Base-by-base conservation (phyloP, 2,888 invertebrate genomes). In the Tachina grossa region DNA sequence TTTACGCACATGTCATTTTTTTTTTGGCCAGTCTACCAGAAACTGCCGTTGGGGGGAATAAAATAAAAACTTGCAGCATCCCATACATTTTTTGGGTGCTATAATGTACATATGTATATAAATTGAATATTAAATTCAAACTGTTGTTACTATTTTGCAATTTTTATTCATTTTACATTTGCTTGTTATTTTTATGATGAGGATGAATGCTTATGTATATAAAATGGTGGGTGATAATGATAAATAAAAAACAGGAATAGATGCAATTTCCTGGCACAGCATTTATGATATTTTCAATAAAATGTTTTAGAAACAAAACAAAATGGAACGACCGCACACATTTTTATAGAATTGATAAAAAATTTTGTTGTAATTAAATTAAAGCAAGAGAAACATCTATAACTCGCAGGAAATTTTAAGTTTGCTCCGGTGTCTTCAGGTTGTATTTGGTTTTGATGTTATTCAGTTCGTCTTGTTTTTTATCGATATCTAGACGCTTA, bases 371-470 rank as follows among this genome's bases (percentile, higher is more conserved):
- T 55, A 74, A 45, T 16, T 65, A 8, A 74, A 22, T 45, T 10
- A 47, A 65, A 14, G 11, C n/a, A 76, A 45, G 19, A 65, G 9
- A 31, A 55, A 41, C 1, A 13, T 57, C 19, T 2, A 11, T 13
- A 13, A 22, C 49, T 55, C 13, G 68, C 10, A 31, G 31, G 31
- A 6, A 31, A 31, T 31, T 16, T 82, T 86, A 88, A 22, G 87
- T 78, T 53, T 87, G 87, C 45, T 91, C 91, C 14, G 92, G 91
- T 75, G 94, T 93, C 88, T 94, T 93, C 87, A 98, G 95, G 86
- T 97, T 97, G 94, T 98, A 99, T 93, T 98, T 98, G 87, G 97
- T 96, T 93, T 99, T 99, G 92, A 98, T 95, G 92, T 97, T 97
- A 90, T 98, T 98, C 79, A 99, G 94, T 93, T 99, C 98, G 92